Base-by-base conservation (phyloP, 2,888 invertebrate species). In the Trissolcus japonicus region DNA sequence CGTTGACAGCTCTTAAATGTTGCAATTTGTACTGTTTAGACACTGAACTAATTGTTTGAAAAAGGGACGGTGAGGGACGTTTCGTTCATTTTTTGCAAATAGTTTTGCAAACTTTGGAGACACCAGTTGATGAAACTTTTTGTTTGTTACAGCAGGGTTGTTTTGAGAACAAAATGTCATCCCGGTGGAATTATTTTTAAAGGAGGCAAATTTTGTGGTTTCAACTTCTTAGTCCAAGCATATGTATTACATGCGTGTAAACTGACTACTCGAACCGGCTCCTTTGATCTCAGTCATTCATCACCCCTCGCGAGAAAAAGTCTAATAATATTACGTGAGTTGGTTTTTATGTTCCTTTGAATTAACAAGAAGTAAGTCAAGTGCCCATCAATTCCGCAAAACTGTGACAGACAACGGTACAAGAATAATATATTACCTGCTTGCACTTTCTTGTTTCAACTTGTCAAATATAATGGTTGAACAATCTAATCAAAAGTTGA, bases 191-290 rank as follows among this genome's bases (percentile, higher is more conserved):
- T 55, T 57, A 67, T 62, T 67, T 72, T 72, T 63, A 54, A 59
- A 75, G 41, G 40, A 59, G 63, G 43, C 75, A 43, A 48, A 55
- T 63, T 66, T 67, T 66, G 63, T 67, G 51, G 74, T 48, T 60
- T 66, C 62, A 62, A 62, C 67, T 56, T 80, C 78, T 80, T 80
- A 79, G 75, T 78, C 82, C 80, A 83, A 85, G 86, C 87, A 84
- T 85, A 84, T 88, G 88, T 88, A 88, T 84, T 88, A 88, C 88
- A 89, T 84, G 88, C 87, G 87, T 87, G 89, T 87, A 89, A 88
- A 88, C 84, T 84, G 85, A 86, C 83, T 86, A 83, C 83, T 83
- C 80, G 80, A 79, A 83, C 82, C 86, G 86, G 85, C 68, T 67
- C 79, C 87, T 89, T 89, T 89, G 88, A 89, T 88, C 88, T 86